Percentiles rank a stretch among this genome's conserved stretches.
phyloP scores from a whole-genome alignment of 2,888 invertebrate species.

The Leuctra nigra region DNA sequence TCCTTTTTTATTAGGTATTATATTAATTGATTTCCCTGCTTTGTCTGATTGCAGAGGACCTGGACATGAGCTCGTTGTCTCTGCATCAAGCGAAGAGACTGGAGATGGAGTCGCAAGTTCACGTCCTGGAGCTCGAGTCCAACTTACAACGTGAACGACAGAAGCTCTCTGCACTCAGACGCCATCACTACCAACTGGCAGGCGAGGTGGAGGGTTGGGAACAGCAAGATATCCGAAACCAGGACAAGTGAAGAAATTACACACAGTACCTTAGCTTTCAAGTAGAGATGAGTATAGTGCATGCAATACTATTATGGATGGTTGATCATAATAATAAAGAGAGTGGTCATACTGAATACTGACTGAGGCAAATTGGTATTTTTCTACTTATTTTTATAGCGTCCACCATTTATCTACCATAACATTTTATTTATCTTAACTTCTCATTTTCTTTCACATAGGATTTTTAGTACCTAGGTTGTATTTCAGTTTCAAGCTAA shows the following conservation, averaged over 20 bases:
- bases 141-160: conserved; percentile 83
- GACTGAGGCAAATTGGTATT: too few relatives aligned
- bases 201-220: conserved; percentile 51
- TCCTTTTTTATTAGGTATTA: too few relatives aligned
- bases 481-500: too few relatives aligned
- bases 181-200: conserved; percentile 86
- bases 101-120: conserved; percentile 97
- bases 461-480: too few relatives aligned
- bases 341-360: too few relatives aligned
- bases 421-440: too few relatives aligned
- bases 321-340: too few relatives aligned
- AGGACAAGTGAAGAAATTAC: background rate
- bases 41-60: conserved; percentile 55
- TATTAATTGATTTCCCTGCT: conserved; percentile 13
- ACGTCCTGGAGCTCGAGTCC: conserved; percentile 87
- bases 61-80: conserved; percentile 83
- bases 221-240: conserved; percentile 22
- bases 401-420: background rate
- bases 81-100: conserved; percentile 91
- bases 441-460: too few relatives aligned
- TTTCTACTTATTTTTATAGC: conserved; percentile 17
- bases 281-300: too few relatives aligned
- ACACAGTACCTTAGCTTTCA: too few relatives aligned
- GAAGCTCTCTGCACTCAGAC: conserved; percentile 76
- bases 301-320: too few relatives aligned